phyloP scores from a whole-genome alignment of 2,888 invertebrate species.

The Oeneis ivallda region DNA sequence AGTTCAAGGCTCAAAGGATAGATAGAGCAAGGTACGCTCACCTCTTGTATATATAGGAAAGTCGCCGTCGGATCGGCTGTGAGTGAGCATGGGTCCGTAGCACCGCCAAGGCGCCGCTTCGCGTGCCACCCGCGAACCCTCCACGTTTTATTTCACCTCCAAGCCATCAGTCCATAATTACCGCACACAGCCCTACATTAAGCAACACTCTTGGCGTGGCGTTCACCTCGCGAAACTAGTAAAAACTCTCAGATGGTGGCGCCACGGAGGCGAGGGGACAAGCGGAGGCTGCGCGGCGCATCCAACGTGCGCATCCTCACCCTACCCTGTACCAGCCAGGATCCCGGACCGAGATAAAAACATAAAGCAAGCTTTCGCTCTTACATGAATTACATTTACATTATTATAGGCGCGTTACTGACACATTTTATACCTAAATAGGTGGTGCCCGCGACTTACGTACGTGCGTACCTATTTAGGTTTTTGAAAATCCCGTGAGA shows the following conservation, averaged over 20 bases:
- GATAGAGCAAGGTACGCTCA: constrained; percentile 62
- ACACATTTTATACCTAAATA: neutral
- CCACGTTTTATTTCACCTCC: constrained; percentile 77
- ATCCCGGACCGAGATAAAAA: constrained; percentile 21
- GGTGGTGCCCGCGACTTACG: no score
- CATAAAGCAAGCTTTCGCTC: constrained; percentile 21
- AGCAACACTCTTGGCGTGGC: constrained; percentile 50
- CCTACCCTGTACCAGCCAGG: constrained; percentile 44
- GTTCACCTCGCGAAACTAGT: constrained; percentile 59
- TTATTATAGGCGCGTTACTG: neutral
- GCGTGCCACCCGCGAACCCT: constrained; percentile 77
- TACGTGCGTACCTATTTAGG: no score
- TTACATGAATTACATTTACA: constrained; percentile 13
- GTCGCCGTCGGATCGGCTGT: constrained; percentile 92
- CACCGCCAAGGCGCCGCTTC: constrained; percentile 82
- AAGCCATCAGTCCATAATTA: constrained; percentile 66
- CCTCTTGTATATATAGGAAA: constrained; percentile 91
- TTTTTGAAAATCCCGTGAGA: no score
- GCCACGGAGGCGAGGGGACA: constrained; percentile 61
- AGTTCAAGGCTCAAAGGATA: constrained; percentile 24
- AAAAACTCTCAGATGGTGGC: constrained; percentile 68
- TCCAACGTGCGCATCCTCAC: constrained; percentile 72
- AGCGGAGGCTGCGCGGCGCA: constrained; percentile 77
- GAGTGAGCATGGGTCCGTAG: constrained; percentile 89
- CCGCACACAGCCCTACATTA: constrained; percentile 52